A percentile compares a stretch with the other conserved stretches of the same genome.
Evolutionary conservation across 2,797 vertebrate species (phyloP).

Genomic region (Chelonia mydas): DNA sequence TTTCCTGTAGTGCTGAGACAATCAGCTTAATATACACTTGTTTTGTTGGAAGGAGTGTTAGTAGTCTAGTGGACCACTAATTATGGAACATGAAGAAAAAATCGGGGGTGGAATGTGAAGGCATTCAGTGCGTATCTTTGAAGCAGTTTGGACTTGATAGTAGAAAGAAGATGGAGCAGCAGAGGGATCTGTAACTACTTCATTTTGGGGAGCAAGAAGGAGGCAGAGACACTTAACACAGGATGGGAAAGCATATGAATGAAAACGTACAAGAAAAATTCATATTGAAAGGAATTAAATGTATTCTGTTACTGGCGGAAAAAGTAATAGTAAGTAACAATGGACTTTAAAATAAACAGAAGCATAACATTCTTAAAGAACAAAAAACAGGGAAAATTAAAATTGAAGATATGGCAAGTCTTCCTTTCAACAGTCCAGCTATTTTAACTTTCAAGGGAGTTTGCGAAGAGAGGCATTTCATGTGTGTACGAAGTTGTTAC

Average conservation of each 20-base stretch:
- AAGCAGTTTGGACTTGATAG: background rate
- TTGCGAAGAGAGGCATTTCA: background rate
- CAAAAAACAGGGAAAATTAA: background rate
- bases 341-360: background rate
- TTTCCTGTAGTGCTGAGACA: background rate
- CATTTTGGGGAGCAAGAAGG: background rate
- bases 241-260: background rate
- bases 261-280: background rate
- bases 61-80: background rate
- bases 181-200: background rate
- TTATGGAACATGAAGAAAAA: background rate
- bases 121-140: fast-evolving
- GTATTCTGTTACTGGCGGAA: background rate
- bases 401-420: fast-evolving
- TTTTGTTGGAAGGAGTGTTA: background rate
- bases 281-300: background rate
- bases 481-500: background rate
- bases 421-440: background rate
- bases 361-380: background rate
- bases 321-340: background rate
- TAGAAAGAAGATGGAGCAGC: background rate
- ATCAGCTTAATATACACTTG: background rate
- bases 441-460: background rate
- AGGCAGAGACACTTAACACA: background rate
- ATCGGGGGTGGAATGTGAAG: background rate